Conservation (phyloP, 2,888 invertebrate species). For the Eremobia ochroleuca region DNA sequence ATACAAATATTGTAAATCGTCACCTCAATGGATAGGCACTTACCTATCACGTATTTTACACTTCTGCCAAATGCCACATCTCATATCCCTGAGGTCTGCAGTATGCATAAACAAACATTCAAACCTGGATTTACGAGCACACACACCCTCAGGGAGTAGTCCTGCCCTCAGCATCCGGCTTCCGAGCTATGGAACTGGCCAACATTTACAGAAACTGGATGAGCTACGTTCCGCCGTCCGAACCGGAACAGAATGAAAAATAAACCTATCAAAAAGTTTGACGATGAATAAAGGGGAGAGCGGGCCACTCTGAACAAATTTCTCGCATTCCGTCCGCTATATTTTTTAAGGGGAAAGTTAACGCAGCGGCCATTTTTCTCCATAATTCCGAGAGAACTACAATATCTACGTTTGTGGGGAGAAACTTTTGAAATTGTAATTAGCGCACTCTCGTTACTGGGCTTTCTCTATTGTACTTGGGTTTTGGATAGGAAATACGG, state of each 20-base stretch:
- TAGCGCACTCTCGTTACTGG: constrained; percentile 55
- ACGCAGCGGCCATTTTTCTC: constrained; percentile 40
- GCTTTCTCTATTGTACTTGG: constrained; percentile 40
- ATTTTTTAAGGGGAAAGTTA: constrained; percentile 50
- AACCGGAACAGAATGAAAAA: constrained; percentile 59
- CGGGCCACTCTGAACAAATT: constrained; percentile 54
- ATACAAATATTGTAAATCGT: constrained; percentile 21
- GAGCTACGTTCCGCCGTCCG: constrained; percentile 46
- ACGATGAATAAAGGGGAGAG: constrained; percentile 58
- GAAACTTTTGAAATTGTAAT: constrained; percentile 58
- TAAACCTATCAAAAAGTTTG: constrained; percentile 64
- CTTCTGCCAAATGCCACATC: constrained; percentile 51
- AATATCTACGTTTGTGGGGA: constrained; percentile 38
- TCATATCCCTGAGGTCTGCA: constrained; percentile 62
- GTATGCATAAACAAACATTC: constrained; percentile 73
- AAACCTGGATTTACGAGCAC: constrained; percentile 75
- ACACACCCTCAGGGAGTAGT: constrained; percentile 71
- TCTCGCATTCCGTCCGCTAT: constrained; percentile 41
- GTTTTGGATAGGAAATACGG: constrained; percentile 33
- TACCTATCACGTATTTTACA: constrained; percentile 52
- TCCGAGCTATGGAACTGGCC: constrained; percentile 56
- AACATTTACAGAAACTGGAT: constrained; percentile 66
- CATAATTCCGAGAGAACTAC: constrained; percentile 53
- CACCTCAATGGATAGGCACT: constrained; percentile 34
- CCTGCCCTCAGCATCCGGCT: constrained; percentile 54